Percentiles rank a stretch among this genome's conserved stretches.
Conservation (phyloP, 2,113 vertebrate species). For the Amphiprion percula region DNA sequence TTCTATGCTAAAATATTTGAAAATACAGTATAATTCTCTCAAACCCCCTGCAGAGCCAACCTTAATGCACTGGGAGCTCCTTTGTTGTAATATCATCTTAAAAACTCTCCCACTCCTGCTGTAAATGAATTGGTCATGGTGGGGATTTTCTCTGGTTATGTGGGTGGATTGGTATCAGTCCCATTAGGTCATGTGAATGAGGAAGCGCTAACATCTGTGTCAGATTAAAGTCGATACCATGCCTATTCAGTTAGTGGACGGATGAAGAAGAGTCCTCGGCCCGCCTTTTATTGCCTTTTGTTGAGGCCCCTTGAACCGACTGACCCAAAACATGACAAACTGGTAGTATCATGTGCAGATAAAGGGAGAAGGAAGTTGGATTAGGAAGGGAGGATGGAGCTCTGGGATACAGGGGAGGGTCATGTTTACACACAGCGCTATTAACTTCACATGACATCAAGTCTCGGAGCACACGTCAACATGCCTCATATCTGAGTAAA, state of each 20-base stretch:
- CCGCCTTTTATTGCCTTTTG: constrained; percentile 14
- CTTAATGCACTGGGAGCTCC: neutral
- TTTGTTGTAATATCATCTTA: neutral
- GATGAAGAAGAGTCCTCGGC: constrained; percentile 11
- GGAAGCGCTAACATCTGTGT: constrained; percentile 78
- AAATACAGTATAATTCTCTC: no score
- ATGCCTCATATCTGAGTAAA: neutral
- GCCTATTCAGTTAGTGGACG: constrained; percentile 20
- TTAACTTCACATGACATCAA: constrained; percentile 78
- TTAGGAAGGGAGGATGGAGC: constrained; percentile 49
- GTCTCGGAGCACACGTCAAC: constrained; percentile 41
- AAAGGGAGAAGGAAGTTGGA: constrained; percentile 36
- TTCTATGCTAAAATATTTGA: neutral
- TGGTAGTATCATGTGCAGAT: constrained; percentile 40
- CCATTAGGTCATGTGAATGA: constrained; percentile 79
- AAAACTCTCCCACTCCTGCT: neutral
- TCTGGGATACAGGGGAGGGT: constrained; percentile 51
- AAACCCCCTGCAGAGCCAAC: neutral
- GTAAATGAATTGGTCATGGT: neutral
- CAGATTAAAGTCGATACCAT: constrained; percentile 67
- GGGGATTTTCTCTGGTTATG: neutral
- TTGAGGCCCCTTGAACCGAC: constrained; percentile 41
- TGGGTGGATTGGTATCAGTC: constrained; percentile 57
- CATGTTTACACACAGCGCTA: constrained; percentile 64
- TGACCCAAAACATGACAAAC: constrained; percentile 52